phyloP scores from a whole-genome alignment of 2,888 invertebrate genomes.

The Drosophila incognita region DNA sequence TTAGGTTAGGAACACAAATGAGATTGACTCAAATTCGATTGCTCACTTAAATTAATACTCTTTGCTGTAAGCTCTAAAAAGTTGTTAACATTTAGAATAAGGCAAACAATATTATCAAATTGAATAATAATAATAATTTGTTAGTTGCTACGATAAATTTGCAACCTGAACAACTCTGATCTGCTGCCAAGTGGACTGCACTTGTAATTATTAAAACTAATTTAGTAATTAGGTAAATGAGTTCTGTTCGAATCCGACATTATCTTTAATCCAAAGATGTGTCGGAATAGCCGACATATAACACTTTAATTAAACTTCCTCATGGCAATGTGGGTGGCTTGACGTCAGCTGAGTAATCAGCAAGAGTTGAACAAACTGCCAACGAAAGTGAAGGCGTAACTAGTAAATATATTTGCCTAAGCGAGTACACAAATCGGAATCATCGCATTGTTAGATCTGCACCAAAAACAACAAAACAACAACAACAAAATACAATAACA shows the following conservation, averaged over 20 bases:
- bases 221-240: not conserved
- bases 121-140: not conserved
- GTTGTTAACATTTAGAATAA: not conserved
- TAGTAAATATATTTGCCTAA: slow-evolving; percentile 1
- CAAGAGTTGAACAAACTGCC: slow-evolving; percentile 67
- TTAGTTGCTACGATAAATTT: not conserved
- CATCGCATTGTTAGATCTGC: slow-evolving; percentile 35
- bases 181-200: not conserved
- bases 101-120: not conserved
- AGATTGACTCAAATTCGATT: not conserved
- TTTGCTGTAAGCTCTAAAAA: not conserved
- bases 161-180: not conserved
- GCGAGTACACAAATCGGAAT: slow-evolving; percentile 21
- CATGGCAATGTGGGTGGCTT: slow-evolving; percentile 46
- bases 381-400: slow-evolving; percentile 68
- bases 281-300: not conserved
- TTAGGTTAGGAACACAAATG: not conserved
- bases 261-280: not conserved
- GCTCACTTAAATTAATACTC: not conserved
- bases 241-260: not conserved
- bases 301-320: slow-evolving; percentile 53
- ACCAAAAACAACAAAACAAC: slow-evolving; percentile 12
- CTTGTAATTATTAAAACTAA: not conserved
- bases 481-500: slow-evolving; percentile 26
- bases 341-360: slow-evolving; percentile 53